These are phyloP conservation scores for Drosophila borborema DNA, from an alignment of 2,888 invertebrate species.

Conservation along the genomic window DNA sequence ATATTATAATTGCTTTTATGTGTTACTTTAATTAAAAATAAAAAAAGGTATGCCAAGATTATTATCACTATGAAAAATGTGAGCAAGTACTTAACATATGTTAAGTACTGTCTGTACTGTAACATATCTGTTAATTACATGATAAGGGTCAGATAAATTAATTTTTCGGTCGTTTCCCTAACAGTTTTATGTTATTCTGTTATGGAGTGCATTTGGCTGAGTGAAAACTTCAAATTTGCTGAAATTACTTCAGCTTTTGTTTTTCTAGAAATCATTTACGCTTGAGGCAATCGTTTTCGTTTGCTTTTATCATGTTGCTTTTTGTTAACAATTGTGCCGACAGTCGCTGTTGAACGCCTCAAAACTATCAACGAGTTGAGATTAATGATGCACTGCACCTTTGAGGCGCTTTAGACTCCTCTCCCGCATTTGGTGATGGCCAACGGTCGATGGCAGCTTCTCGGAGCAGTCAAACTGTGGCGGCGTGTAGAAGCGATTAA, in stretches of 20 bases:
- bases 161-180: background rate
- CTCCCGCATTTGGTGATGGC: conserved; percentile 22
- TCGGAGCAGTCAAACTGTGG: conserved; percentile 9
- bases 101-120: no score
- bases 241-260: background rate
- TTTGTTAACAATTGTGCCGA: conserved; percentile 1
- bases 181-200: background rate
- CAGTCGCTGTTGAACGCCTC: background rate
- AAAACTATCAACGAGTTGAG: background rate
- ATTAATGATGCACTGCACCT: conserved; percentile 12
- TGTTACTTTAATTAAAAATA: no score
- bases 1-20: no score
- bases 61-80: background rate
- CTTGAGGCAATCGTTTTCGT: background rate
- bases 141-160: background rate
- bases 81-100: background rate
- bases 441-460: conserved; percentile 39
- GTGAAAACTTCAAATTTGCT: background rate
- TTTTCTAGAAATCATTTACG: background rate
- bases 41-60: no score
- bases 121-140: background rate
- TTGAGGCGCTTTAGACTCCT: conserved; percentile 1
- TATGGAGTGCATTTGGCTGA: background rate
- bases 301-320: background rate
- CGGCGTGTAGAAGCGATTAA: conserved; percentile 54